Base-by-base conservation (phyloP, 2,888 invertebrate species). In the Isotomurus palustris region DNA sequence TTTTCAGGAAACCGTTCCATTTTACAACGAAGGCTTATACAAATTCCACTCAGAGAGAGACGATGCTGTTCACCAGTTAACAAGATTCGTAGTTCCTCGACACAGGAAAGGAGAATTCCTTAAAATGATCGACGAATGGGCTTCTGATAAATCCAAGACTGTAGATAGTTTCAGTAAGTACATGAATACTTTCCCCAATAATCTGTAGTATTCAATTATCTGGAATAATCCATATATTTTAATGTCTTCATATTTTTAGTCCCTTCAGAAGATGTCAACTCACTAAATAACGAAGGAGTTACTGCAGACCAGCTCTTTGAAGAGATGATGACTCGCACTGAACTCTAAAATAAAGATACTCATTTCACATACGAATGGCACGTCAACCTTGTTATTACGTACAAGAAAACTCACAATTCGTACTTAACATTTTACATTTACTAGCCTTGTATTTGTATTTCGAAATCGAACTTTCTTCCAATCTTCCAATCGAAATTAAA, bases 11-110 rank as follows among this genome's bases (percentile, higher is more conserved):
- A 75, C 74, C 1, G 72, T 75, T 0, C 60, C 64, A 3, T 78
- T 77, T 60, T 77, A 76, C 59, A 74, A 75, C 60, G 58, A 71
- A 3, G 76, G 74, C 1, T 74, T 77, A 45, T 54, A 61, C 19
- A 60, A 59, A 40, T 71, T 68, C 48, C 63, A 59, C 12, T 59
- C 64, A 14, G 71, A 72, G 49, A 58, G 72, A 41, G 68, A 71
- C 40, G 67, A 71, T 45, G 66, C 68, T 2, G 59, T 63, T 6
- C 64, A 71, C 58, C 63, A 67, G 47, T 28, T 69, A 22, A 65
- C 64, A 10, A 29, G 53, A 21, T 59, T 58, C 27, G 60, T 69
- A 6, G 28, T 69, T 19, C 67, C 67, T 28, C 52, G 61, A 25
- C 55, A 65, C n/a, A 40, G 61, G n/a, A 67, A 66, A 38, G 66